Base-by-base conservation (phyloP, 2,888 invertebrate genomes). In the Stenichneumon culpator region DNA sequence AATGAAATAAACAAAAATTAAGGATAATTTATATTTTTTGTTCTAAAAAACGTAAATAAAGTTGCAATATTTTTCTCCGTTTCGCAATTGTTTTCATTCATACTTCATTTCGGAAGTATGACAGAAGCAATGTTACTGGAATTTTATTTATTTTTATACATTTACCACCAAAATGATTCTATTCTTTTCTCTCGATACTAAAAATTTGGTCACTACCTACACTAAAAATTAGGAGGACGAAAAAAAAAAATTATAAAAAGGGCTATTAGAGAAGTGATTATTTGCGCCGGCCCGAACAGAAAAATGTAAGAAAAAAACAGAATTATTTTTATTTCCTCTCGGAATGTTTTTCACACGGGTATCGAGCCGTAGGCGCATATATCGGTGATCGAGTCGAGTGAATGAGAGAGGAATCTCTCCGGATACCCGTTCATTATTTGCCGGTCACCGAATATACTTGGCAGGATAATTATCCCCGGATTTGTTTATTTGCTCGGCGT, bases 401-500 rank as follows among this genome's bases (percentile, higher is more conserved):
- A 50, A 72, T 65, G 67, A 19, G 57, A 80, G 44, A 67, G 50
- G 60, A 79, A 74, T 50, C 52, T 57, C 44, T 14, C 4, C 11
- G 57, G 25, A 63, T 63, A 74, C 14, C 60, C 72, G 16, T 16
- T 5, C 72, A 85, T 81, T 73, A 84, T 57, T 77, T 60, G 57
- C 77, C 50, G 67, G 83, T 77, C 68, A 69, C 63, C 47, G 65
- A 72, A 72, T 70, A 65, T 70, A 79, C 81, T 81, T 68, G 67
- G 69, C 69, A 79, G 73, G 86, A 85, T 87, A 87, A 87, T 87
- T 87, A 84, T 86, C 83, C 65, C 50, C 11, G 67, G 74, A 79
- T 84, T 80, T 88, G 88, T 90, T 90, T 91, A 90, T 91, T 91
- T 90, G 90, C 87, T 86, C 81, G 79, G 54, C 39, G 82, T 92